phyloP scores from a whole-genome alignment of 2,888 invertebrate genomes.

The Helicoverpa assulta region DNA sequence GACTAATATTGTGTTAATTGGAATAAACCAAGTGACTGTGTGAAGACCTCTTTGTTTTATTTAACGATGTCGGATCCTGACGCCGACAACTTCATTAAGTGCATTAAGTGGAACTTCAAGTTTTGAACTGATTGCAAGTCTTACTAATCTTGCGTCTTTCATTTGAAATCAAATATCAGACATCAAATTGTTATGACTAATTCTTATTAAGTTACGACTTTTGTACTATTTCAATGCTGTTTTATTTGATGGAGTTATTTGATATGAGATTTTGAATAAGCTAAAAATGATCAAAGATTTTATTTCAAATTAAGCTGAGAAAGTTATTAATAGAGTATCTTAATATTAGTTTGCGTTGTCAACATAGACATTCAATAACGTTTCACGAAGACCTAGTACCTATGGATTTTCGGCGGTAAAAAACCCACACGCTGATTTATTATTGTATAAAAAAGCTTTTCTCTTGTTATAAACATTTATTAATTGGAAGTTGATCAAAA shows the following conservation, averaged over 20 bases:
- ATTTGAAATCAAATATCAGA: neutral
- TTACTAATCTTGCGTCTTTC: neutral
- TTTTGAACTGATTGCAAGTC: neutral
- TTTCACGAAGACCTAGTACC: too few species aligned
- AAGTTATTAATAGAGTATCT: neutral
- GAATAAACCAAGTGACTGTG: too few species aligned
- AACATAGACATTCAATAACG: neutral
- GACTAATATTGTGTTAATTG: too few species aligned
- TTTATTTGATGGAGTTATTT: neutral
- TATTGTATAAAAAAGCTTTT: too few species aligned
- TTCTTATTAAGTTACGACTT: neutral
- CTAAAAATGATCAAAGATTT: neutral
- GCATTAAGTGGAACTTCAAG: too few species aligned
- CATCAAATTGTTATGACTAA: neutral
- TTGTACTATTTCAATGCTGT: neutral
- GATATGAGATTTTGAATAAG: neutral
- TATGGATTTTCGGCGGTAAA: too few species aligned
- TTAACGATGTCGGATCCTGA: too few species aligned
- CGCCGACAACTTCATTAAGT: too few species aligned
- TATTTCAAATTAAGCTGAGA: neutral
- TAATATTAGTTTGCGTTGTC: neutral
- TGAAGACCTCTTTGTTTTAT: too few species aligned
- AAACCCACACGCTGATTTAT: too few species aligned
- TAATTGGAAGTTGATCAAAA: too few species aligned
- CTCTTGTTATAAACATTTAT: too few species aligned